A percentile compares a stretch with the other conserved stretches of the same genome.
phyloP scores from a whole-genome alignment of 1,140 invertebrate genomes.

The Harpegnathos saltator region DNA sequence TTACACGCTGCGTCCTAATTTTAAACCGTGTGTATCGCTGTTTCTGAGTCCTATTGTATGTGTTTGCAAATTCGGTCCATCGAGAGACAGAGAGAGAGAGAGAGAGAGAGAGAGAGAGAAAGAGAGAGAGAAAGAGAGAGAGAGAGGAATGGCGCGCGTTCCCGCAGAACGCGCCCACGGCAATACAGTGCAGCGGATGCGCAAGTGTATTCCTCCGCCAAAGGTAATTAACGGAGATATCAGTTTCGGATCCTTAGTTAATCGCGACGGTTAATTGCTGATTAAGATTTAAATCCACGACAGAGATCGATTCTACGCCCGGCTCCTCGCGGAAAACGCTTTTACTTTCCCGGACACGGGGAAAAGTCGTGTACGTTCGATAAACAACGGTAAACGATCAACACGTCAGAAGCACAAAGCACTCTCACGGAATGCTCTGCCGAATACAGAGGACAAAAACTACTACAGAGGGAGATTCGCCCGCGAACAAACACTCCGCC shows the following conservation, averaged over 20 bases:
- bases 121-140: too few species aligned
- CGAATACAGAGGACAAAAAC: not conserved
- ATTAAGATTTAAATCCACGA: not conserved
- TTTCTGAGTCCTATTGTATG: not conserved
- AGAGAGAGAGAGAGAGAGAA: too few species aligned
- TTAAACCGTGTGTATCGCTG: not conserved
- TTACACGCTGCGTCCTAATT: not conserved
- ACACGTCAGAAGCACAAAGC: not conserved
- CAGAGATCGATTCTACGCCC: not conserved
- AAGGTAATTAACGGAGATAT: slow-evolving; percentile 16
- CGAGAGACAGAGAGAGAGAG: too few species aligned
- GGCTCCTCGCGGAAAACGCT: not conserved
- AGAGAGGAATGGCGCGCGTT: not conserved
- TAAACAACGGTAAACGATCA: not conserved
- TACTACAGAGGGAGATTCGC: not conserved
- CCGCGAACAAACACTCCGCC: not conserved
- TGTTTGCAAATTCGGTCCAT: not conserved
- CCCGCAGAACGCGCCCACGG: too few species aligned
- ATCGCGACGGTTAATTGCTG: not conserved
- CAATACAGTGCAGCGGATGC: not conserved
- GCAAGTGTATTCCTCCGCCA: not conserved
- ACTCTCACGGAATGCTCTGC: not conserved
- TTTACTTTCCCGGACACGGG: not conserved
- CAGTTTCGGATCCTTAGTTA: not conserved
- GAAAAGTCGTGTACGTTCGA: not conserved